Evolutionary conservation across 2,797 vertebrate species (phyloP), one percentile per base, ranked within the genome.

Genomic region (Pteronotus mesoamericanus): DNA sequence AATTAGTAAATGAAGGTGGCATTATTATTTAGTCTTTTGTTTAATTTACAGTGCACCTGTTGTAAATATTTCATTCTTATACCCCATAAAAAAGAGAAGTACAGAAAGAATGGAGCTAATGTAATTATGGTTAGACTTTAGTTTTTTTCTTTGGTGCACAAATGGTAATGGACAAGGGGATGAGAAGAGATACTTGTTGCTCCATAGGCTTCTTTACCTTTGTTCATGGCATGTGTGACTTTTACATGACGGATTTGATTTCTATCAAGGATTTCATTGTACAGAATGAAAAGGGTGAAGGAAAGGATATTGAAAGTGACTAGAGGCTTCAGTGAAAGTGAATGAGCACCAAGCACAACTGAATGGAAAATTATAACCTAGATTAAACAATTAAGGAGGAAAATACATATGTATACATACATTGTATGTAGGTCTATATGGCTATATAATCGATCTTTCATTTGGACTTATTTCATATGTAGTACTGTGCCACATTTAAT

Each of bases 1-100:
- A 87, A 80, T 87, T 92, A 95, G 48, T 59, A 87, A 92, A 59
- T 86, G 68, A 91, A 95, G 69, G 66, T 51, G 24, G 21, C 44
- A 7, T 74, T 86, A 74, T 85, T 83, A 83, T 64, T 92, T 86
- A 93, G 46, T 34, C 85, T 91, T 59, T 78, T 53, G 12, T 79
- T 92, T 61, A 84, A 92, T 87, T 89, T 61, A 86, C 44, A 74
- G 61, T 94, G n/a, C 29, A 66, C 48, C 32, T 92, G 29, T 37
- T 69, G 18, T 90, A 92, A 88, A 92, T 85, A 92, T 78, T 94
- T 87, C 15, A 75, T 32, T 74, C 39, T 88, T 34, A 57, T 85
- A 32, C 9, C 19, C 79, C 48, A 53, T 69, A 55, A 84, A 94
- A 78, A 55, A 37, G 9, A 66, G 57, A 78, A 68, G 14, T 64